Conservation (phyloP, 1,140 invertebrate species). For the Ceratina calcarata region DNA sequence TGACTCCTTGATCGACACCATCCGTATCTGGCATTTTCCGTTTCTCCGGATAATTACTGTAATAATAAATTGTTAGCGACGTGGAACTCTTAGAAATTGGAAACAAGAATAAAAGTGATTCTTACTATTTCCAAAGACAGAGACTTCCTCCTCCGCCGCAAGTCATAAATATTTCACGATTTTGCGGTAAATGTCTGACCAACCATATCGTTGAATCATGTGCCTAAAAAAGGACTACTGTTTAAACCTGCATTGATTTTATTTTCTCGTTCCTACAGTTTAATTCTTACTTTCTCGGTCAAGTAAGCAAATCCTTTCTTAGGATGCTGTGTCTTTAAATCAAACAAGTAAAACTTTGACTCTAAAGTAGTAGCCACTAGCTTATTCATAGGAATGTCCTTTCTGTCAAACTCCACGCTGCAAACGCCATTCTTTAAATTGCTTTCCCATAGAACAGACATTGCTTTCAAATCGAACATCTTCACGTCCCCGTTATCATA, state of each 20-base stretch:
- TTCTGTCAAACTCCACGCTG: slow-evolving; percentile 94
- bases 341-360: slow-evolving; percentile 94
- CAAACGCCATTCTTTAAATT: slow-evolving; percentile 97
- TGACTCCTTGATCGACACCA: slow-evolving; percentile 86
- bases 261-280: background rate
- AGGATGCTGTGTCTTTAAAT: slow-evolving; percentile 92
- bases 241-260: slow-evolving; percentile 38
- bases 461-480: slow-evolving; percentile 94
- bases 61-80: slow-evolving; percentile 22
- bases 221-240: slow-evolving; percentile 80
- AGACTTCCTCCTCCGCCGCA: slow-evolving; percentile 93
- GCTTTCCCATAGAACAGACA: slow-evolving; percentile 93
- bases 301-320: slow-evolving; percentile 92
- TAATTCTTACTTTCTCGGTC: slow-evolving; percentile 84
- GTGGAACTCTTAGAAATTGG: background rate
- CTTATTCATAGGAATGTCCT: slow-evolving; percentile 98
- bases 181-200: slow-evolving; percentile 94
- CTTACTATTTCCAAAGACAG: slow-evolving; percentile 96
- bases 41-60: slow-evolving; percentile 91
- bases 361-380: slow-evolving; percentile 95
- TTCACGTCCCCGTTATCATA: slow-evolving; percentile 99
- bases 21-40: slow-evolving; percentile 85
- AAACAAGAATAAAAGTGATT: slow-evolving; percentile 44
- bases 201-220: slow-evolving; percentile 94
- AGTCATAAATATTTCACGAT: slow-evolving; percentile 96